A percentile compares a stretch with the other conserved stretches of the same genome.
phyloP scores from a whole-genome alignment of 2,797 vertebrate genomes.

The Paramormyrops hopkinsi region DNA sequence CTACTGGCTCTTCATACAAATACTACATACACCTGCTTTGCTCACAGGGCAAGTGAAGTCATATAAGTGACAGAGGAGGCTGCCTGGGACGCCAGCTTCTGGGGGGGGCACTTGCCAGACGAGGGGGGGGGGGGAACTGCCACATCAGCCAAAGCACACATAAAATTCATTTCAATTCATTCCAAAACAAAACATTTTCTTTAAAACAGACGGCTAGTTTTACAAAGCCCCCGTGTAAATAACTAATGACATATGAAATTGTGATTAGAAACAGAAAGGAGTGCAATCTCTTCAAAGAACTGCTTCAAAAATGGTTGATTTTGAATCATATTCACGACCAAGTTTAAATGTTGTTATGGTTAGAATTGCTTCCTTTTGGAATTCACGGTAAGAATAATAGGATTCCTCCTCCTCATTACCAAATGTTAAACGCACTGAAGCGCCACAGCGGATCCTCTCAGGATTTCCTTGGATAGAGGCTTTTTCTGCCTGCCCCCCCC shows the following conservation, averaged over 20 bases:
- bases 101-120: neutral
- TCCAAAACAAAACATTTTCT: neutral
- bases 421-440: constrained; percentile 14
- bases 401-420: constrained; percentile 20
- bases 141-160: neutral
- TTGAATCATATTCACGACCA: neutral
- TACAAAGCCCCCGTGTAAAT: neutral
- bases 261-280: neutral
- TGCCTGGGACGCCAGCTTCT: neutral
- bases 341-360: neutral
- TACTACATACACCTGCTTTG: neutral
- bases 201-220: neutral
- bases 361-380: constrained; percentile 9
- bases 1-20: neutral
- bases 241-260: neutral
- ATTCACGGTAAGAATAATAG: neutral
- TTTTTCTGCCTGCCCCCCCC: neutral
- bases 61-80: neutral
- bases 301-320: neutral
- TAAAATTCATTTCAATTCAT: neutral
- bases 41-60: neutral
- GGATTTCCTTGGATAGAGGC: constrained; percentile 1
- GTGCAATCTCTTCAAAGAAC: neutral
- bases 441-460: neutral
- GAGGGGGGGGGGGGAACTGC: neutral